Conservation (phyloP, 2,888 invertebrate genomes). For the Nomada fabriciana region DNA sequence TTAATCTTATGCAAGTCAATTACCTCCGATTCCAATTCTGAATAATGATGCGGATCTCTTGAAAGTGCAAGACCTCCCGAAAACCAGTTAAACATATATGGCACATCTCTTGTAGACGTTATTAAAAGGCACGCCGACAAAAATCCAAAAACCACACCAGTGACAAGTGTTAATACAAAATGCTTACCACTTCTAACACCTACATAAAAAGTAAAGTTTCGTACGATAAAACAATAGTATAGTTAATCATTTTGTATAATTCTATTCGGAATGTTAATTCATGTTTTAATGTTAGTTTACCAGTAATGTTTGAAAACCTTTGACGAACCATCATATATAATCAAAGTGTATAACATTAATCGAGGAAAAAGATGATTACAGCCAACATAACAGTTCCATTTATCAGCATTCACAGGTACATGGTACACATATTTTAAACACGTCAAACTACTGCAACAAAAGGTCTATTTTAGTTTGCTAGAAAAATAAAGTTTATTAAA, state of each 20-base stretch:
- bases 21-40: slow-evolving; percentile 81
- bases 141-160: slow-evolving; percentile 91
- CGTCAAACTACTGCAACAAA: slow-evolving; percentile 25
- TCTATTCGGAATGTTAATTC: not conserved
- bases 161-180: slow-evolving; percentile 89
- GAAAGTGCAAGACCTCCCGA: slow-evolving; percentile 78
- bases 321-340: slow-evolving; percentile 72
- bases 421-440: not conserved
- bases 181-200: slow-evolving; percentile 86
- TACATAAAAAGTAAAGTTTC: slow-evolving; percentile 32
- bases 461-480: not conserved
- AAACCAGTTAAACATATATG: slow-evolving; percentile 86
- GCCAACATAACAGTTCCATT: slow-evolving; percentile 16
- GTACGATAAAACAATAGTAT: not conserved
- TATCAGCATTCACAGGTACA: slow-evolving; percentile 14
- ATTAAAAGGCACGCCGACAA: slow-evolving; percentile 90
- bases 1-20: slow-evolving; percentile 20
- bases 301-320: slow-evolving; percentile 68
- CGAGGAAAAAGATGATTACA: slow-evolving; percentile 25
- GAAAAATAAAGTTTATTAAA: not conserved
- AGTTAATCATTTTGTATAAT: not conserved
- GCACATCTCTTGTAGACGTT: slow-evolving; percentile 86
- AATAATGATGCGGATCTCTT: slow-evolving; percentile 82
- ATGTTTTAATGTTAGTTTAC: slow-evolving; percentile 51
- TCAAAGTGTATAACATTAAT: slow-evolving; percentile 39